These are phyloP conservation scores for Drosophila novamexicana DNA, from an alignment of 1,140 invertebrate genomes.

Conservation along the genomic window DNA sequence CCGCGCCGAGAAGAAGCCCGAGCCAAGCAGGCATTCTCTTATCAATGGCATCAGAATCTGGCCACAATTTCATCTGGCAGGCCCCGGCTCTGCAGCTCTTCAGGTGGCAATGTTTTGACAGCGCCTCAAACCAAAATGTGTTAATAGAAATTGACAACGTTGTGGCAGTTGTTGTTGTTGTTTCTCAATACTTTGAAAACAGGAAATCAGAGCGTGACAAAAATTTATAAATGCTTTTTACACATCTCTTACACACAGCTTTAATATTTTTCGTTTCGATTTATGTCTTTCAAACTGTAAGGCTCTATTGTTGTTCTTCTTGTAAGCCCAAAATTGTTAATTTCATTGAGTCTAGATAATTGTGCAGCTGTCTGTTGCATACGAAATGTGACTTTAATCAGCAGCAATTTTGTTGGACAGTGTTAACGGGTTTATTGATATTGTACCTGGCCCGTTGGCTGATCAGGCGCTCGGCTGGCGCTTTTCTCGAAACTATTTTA, in stretches of 20 bases:
- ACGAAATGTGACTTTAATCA: constrained; percentile 40
- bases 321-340: constrained; percentile 65
- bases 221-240: constrained; percentile 58
- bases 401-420: not conserved
- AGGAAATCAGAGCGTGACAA: constrained; percentile 73
- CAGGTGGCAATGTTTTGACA: constrained; percentile 34
- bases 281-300: constrained; percentile 8
- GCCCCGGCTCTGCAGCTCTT: not conserved
- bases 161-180: constrained; percentile 22
- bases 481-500: not conserved
- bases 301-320: constrained; percentile 18
- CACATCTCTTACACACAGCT: not conserved
- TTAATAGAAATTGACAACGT: constrained; percentile 72
- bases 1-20: constrained; percentile 8
- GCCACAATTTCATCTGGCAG: constrained; percentile 11
- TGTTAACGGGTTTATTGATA: not conserved
- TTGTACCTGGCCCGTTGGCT: not conserved
- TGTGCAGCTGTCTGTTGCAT: constrained; percentile 42
- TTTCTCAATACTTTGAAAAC: constrained; percentile 42
- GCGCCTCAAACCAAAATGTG: constrained; percentile 49
- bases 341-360: constrained; percentile 55
- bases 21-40: constrained; percentile 46
- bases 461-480: not conserved
- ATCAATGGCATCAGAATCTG: constrained; percentile 40
- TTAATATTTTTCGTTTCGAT: constrained; percentile 15